phyloP scores from a whole-genome alignment of 2,888 invertebrate genomes.

The Cephus runcator region DNA sequence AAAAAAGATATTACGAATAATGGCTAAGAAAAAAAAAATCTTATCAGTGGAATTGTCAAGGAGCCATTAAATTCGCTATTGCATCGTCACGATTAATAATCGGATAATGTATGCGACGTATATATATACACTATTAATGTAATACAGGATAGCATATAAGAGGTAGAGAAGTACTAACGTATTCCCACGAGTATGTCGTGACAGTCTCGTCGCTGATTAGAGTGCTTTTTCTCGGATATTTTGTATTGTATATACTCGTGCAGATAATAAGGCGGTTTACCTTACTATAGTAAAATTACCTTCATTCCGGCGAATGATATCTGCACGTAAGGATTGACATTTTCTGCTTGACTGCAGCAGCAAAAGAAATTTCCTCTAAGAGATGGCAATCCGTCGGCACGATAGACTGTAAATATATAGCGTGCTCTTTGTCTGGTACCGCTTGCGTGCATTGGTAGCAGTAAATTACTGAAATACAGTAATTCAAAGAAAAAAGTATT shows the following conservation, averaged over 20 bases:
- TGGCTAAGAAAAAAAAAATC: too few relatives aligned
- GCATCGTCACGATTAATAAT: neutral
- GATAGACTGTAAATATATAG: conserved; percentile 68
- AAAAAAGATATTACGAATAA: neutral
- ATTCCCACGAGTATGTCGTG: neutral
- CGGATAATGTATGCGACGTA: neutral
- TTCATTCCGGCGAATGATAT: conserved; percentile 74
- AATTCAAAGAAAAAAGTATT: conserved; percentile 11
- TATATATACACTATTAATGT: neutral
- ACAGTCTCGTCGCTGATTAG: neutral
- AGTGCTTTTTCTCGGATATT: neutral
- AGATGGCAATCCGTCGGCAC: conserved; percentile 69
- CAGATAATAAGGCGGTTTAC: neutral
- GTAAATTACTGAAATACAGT: conserved; percentile 70
- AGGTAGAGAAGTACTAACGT: neutral
- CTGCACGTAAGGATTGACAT: conserved; percentile 67
- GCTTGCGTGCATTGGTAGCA: conserved; percentile 72
- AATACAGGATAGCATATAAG: neutral
- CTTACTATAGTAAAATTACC: conserved; percentile 57
- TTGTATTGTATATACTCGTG: neutral
- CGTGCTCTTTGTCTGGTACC: conserved; percentile 67
- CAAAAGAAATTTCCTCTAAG: conserved; percentile 37
- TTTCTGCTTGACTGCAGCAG: conserved; percentile 43
- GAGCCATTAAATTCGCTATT: neutral
- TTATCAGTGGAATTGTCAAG: neutral